phyloP scores from a whole-genome alignment of 2,113 vertebrate genomes.

The Syngnathus typhle region DNA sequence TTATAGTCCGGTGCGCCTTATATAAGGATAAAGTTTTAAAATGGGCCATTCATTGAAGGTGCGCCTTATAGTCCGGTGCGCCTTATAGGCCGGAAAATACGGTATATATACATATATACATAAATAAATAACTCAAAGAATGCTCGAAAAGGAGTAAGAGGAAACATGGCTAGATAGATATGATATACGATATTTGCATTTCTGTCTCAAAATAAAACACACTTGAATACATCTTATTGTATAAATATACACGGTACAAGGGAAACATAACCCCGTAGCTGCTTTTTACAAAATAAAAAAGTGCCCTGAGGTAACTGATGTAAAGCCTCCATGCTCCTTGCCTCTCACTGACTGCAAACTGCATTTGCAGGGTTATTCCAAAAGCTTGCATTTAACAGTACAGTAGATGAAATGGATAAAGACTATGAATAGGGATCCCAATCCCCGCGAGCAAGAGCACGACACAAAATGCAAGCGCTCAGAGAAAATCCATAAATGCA shows the following conservation, averaged over 20 bases:
- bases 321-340: not conserved
- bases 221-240: no score
- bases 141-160: no score
- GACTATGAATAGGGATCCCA: conserved; percentile 50
- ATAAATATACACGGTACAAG: not conserved
- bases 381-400: conserved; percentile 34
- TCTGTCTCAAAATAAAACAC: no score
- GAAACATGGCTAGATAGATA: no score
- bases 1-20: no score
- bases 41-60: no score
- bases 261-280: not conserved
- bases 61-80: no score
- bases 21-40: no score
- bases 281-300: not conserved
- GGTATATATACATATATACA: no score
- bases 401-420: conserved; percentile 52
- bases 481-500: conserved; percentile 65
- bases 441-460: conserved; percentile 41
- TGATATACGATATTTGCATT: no score
- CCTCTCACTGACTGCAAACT: conserved; percentile 14
- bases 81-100: no score
- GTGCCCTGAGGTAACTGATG: conserved; percentile 1
- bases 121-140: no score
- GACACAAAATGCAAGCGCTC: conserved; percentile 35
- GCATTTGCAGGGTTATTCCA: conserved; percentile 27